Evolutionary conservation across 2,113 vertebrate genomes (phyloP).

Genomic region (Elephantulus edwardii): DNA sequence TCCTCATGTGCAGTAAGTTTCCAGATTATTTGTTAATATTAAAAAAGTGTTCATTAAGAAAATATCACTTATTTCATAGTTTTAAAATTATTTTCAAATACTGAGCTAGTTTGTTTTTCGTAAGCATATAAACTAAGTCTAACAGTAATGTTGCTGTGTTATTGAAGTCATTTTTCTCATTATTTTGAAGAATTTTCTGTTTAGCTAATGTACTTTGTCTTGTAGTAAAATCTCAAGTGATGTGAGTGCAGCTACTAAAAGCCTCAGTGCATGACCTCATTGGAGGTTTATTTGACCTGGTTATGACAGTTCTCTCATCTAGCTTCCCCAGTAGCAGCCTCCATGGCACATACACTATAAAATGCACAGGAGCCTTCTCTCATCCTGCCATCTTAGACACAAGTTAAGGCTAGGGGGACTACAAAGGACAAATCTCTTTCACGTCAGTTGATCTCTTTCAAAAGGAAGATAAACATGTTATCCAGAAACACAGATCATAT

Average conservation of each 20-base stretch:
- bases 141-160: background rate
- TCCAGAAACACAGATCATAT: slow-evolving; percentile 20
- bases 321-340: slow-evolving; percentile 10
- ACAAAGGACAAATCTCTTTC: slow-evolving; percentile 56
- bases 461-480: slow-evolving; percentile 52
- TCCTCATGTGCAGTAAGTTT: slow-evolving; percentile 16
- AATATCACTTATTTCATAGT: background rate
- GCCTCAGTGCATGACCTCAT: background rate
- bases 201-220: background rate
- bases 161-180: slow-evolving; percentile 1
- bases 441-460: slow-evolving; percentile 41
- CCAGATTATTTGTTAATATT: background rate
- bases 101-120: background rate
- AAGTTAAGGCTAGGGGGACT: slow-evolving; percentile 52
- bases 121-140: background rate
- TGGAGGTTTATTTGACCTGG: slow-evolving; percentile 52
- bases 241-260: background rate
- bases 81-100: slow-evolving; percentile 3
- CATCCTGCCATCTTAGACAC: background rate
- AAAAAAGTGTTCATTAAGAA: background rate
- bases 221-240: slow-evolving; percentile 26
- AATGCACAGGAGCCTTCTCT: background rate
- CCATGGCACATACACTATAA: background rate
- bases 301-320: slow-evolving; percentile 58
- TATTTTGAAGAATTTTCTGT: slow-evolving; percentile 13